These are phyloP conservation scores for Apamea sordens DNA, from an alignment of 2,888 invertebrate species.

Conservation along the genomic window DNA sequence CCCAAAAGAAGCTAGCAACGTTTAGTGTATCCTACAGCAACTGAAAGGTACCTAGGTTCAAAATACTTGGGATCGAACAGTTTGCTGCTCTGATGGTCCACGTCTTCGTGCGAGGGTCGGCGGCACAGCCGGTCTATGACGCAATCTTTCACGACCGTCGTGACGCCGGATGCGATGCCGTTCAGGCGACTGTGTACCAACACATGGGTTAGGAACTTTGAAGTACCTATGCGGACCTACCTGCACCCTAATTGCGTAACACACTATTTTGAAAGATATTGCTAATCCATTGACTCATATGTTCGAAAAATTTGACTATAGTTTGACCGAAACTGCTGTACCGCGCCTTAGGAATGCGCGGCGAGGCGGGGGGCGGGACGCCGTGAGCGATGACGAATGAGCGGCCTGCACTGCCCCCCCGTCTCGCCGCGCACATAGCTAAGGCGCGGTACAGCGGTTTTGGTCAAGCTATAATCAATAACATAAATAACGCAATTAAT, in stretches of 20 bases:
- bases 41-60: constrained; percentile 91
- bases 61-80: constrained; percentile 92
- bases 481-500: no score
- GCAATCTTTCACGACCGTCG: constrained; percentile 92
- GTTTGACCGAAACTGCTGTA: no score
- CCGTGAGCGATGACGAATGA: no score
- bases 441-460: no score
- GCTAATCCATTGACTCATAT: background rate
- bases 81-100: constrained; percentile 82
- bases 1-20: constrained; percentile 66
- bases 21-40: constrained; percentile 83
- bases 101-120: constrained; percentile 84
- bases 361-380: no score
- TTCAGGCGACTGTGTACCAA: constrained; percentile 91
- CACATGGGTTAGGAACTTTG: constrained; percentile 21
- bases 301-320: no score
- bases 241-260: background rate
- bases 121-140: constrained; percentile 91
- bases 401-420: no score
- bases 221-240: background rate
- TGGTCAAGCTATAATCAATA: no score
- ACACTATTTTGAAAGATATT: background rate
- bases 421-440: no score
- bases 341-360: no score
- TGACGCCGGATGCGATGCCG: constrained; percentile 93